Conservation (phyloP, 1,140 invertebrate genomes). For the Hycleus cichorii region DNA sequence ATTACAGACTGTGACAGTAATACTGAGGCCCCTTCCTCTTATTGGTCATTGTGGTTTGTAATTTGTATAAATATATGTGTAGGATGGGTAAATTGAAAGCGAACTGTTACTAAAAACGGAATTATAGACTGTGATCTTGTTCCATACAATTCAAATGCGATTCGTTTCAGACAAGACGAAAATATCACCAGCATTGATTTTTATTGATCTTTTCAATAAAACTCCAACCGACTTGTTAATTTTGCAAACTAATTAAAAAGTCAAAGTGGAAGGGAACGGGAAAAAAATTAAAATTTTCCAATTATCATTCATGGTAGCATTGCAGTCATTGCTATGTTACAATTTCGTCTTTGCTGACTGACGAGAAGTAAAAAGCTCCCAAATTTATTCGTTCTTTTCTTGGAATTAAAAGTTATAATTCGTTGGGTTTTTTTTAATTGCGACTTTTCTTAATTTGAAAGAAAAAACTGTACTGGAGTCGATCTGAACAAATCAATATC, state of each 20-base stretch:
- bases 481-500: conserved; percentile 17
- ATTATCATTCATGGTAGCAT: conserved; percentile 16
- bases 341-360: not conserved
- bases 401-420: conserved; percentile 19
- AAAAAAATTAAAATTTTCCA: conserved; percentile 17
- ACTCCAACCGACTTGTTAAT: conserved; percentile 6
- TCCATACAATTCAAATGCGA: no score
- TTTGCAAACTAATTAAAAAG: conserved; percentile 8
- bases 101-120: conserved; percentile 11
- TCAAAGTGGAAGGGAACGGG: not conserved
- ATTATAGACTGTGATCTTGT: no score
- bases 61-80: not conserved
- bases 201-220: no score
- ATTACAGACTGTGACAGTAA: no score
- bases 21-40: no score
- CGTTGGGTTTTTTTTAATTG: conserved; percentile 15
- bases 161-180: no score
- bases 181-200: no score
- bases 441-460: conserved; percentile 14
- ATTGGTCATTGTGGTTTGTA: no score
- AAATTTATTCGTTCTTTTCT: conserved; percentile 7
- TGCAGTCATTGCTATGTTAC: conserved; percentile 2
- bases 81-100: conserved; percentile 9
- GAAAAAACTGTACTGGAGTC: not conserved
- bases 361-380: conserved; percentile 1